Evolutionary conservation across 2,113 vertebrate species (phyloP).

Genomic region (Dicentrarchus labrax): DNA sequence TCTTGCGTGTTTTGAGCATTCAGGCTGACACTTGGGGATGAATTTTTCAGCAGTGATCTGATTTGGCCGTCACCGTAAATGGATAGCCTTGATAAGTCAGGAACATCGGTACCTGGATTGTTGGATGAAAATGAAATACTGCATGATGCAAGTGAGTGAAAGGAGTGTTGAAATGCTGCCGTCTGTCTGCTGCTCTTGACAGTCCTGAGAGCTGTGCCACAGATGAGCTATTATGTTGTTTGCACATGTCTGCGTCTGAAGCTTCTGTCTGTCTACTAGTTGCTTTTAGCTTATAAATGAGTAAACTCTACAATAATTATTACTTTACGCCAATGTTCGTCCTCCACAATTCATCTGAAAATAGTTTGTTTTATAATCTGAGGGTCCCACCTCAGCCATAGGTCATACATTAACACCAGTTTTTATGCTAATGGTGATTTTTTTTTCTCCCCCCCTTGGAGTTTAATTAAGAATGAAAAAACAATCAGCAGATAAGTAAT

Average conservation of each 20-base stretch:
- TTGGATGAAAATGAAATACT: conserved; percentile 52
- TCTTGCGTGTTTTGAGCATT: conserved; percentile 32
- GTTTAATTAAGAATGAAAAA: conserved; percentile 57
- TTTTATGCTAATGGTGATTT: conserved; percentile 50
- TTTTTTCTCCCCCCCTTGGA: conserved; percentile 21
- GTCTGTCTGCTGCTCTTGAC: conserved; percentile 40
- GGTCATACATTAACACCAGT: conserved; percentile 43
- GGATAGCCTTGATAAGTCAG: conserved; percentile 65
- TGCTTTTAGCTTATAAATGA: conserved; percentile 27
- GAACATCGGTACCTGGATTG: conserved; percentile 58
- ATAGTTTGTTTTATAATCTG: conserved; percentile 40
- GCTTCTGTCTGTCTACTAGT: conserved; percentile 17
- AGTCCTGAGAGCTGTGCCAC: conserved; percentile 36
- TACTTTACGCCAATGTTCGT: conserved; percentile 13
- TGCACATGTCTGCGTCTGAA: conserved; percentile 42
- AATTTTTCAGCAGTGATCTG: conserved; percentile 67
- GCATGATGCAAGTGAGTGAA: conserved; percentile 74
- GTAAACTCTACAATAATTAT: conserved; percentile 35
- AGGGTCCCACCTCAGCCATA: conserved; percentile 16
- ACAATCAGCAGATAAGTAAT: conserved; percentile 65
- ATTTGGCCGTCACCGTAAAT: conserved; percentile 65
- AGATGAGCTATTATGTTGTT: conserved; percentile 61
- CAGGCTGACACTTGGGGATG: conserved; percentile 59
- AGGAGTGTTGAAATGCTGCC: conserved; percentile 50
- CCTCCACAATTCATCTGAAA: conserved; percentile 29